Conservation (phyloP, 2,113 vertebrate genomes). For the Aldabrachelys gigantea region DNA sequence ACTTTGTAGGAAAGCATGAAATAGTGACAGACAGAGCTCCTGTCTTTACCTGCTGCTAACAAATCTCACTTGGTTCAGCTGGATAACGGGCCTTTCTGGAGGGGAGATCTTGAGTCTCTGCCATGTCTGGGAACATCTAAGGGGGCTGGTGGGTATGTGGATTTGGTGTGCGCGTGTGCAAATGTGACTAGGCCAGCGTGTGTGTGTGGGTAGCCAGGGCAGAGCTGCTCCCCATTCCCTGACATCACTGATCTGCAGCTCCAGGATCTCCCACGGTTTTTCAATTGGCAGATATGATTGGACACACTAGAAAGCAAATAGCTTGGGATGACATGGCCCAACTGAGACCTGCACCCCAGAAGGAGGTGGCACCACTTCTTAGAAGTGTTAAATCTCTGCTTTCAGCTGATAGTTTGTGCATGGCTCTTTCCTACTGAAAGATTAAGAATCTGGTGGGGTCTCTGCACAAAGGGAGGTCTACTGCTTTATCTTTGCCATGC, state of each 20-base stretch:
- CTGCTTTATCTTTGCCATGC: neutral
- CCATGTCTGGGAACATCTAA: fast-evolving
- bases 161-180: neutral
- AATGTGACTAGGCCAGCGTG: neutral
- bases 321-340: neutral
- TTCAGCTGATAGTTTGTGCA: fast-evolving
- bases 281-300: neutral
- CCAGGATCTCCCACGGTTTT: neutral
- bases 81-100: neutral
- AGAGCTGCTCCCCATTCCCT: fast-evolving
- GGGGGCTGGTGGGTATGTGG: neutral
- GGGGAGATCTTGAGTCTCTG: neutral
- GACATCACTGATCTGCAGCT: fast-evolving
- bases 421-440: fast-evolving
- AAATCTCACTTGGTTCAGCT: neutral
- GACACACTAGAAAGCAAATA: neutral
- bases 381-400: neutral
- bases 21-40: neutral
- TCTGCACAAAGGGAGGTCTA: neutral
- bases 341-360: neutral
- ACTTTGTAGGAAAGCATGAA: slow-evolving; percentile 33
- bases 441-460: neutral
- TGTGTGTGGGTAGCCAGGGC: fast-evolving
- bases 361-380: neutral
- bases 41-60: neutral